Base-by-base conservation (phyloP, 2,888 invertebrate species). In the Caenorhabditis sp. region DNA sequence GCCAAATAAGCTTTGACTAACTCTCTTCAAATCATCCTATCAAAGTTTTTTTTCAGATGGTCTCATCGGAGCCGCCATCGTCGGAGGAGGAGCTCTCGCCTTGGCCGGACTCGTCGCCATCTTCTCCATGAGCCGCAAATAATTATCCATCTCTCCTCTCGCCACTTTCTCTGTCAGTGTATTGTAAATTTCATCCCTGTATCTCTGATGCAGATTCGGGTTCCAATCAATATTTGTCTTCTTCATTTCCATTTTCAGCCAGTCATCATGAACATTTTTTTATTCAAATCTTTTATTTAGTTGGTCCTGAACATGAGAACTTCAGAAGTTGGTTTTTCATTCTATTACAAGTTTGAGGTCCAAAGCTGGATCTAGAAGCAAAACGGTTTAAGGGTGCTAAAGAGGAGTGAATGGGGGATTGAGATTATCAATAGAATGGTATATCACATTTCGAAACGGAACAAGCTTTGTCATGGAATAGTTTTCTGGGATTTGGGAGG, bases 21-120 rank as follows among this genome's bases (percentile, higher is more conserved):
- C n/a, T n/a, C n/a, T n/a, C n/a, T n/a, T n/a, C 7, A 47, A 4
- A 7, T n/a, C 3, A 14, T 14, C 2, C 5, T 16, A 14, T 16
- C n/a, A n/a, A 44, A 44, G 5, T 16, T 7, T 14, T n/a, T 26
- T 79, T 84, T 35, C 77, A 91, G 91, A 92, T 69, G 90, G 90
- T 19, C 80, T 92, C 2, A 63, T 91, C 66, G 91, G 91, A 22
- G 86, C 90, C 24, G 91, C 90, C 0, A 86, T 92, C 22, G 73
- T 91, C 19, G 90, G 91, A 10, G 91, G 91, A 7, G 90, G 87
- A 24, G 91, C 90, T 1, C 66, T 91, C n/a, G 84, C 87, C 12
- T 86, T 87, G 12, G 90, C 89, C 8, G 86, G 86, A 7, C 38
- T 89, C 5, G 88, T 87, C 12, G 91, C 91, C 28, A 75, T 86